Evolutionary conservation across 2,797 vertebrate genomes (phyloP).

Genomic region (Sebastes vulpes): DNA sequence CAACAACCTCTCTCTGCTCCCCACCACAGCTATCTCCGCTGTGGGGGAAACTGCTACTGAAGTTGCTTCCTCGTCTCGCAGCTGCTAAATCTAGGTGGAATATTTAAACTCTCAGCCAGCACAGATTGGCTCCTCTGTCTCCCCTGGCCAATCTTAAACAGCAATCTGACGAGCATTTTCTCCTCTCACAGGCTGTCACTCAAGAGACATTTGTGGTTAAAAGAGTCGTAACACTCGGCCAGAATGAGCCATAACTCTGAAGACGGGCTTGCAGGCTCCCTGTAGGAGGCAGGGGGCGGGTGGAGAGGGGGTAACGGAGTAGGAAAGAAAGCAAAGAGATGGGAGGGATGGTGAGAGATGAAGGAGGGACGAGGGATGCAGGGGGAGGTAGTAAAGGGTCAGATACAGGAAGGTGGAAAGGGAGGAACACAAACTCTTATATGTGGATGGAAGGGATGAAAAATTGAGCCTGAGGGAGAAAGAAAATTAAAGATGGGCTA

Average conservation of each 20-base stretch:
- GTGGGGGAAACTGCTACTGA: constrained; percentile 41
- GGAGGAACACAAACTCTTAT: background rate
- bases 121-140: constrained; percentile 55
- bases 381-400: constrained; percentile 1
- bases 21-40: constrained; percentile 4
- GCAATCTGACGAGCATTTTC: constrained; percentile 69
- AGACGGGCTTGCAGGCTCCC: constrained; percentile 40
- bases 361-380: background rate
- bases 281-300: background rate
- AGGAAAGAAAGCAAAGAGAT: background rate
- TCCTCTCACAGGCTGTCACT: constrained; percentile 63
- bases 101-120: constrained; percentile 52
- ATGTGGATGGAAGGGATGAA: constrained; percentile 17
- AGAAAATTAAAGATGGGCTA: constrained; percentile 29
- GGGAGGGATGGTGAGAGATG: background rate
- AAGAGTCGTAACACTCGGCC: constrained; percentile 57
- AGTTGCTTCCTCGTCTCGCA: constrained; percentile 33
- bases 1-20: constrained; percentile 26
- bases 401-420: constrained; percentile 8
- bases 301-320: background rate
- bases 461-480: constrained; percentile 12
- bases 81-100: constrained; percentile 50
- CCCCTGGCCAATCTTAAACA: constrained; percentile 48
- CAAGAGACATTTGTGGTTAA: constrained; percentile 59
- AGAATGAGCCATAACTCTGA: constrained; percentile 62